Conservation (phyloP, 2,888 invertebrate species). For the Eristalis tenax region DNA sequence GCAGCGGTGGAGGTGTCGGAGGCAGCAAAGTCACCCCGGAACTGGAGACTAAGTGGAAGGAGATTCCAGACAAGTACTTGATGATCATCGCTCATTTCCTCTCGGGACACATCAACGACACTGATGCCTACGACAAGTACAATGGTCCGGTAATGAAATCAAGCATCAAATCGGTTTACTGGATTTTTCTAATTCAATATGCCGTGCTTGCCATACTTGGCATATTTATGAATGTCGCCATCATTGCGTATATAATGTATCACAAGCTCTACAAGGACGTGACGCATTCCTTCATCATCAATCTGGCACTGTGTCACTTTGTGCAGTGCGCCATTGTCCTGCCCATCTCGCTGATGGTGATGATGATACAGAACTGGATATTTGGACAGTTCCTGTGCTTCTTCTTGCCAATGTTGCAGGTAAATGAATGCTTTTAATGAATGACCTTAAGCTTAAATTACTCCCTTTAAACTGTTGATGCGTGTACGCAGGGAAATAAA, state of each 20-base stretch:
- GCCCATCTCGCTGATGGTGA: constrained; percentile 86
- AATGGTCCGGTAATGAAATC: constrained; percentile 84
- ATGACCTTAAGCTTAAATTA: no score
- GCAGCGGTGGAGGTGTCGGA: not conserved
- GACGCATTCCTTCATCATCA: constrained; percentile 86
- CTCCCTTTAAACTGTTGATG: no score
- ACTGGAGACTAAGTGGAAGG: constrained; percentile 75
- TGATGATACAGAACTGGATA: constrained; percentile 88
- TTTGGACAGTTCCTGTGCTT: constrained; percentile 88
- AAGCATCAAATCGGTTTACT: constrained; percentile 83
- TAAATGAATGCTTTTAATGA: constrained; percentile 77
- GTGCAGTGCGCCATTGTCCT: constrained; percentile 86
- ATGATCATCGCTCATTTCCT: constrained; percentile 78
- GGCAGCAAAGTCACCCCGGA: constrained; percentile 62
- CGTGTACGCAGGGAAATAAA: no score
- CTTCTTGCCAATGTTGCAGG: constrained; percentile 88
- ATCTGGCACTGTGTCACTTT: constrained; percentile 86
- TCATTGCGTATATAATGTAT: constrained; percentile 83
- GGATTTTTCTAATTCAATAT: constrained; percentile 85
- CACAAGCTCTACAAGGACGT: constrained; percentile 84
- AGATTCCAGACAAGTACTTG: constrained; percentile 79
- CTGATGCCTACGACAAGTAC: constrained; percentile 81
- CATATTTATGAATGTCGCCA: constrained; percentile 83
- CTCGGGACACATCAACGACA: constrained; percentile 77
- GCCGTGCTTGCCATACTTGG: constrained; percentile 83